Conservation (phyloP, 2,888 invertebrate genomes). For the Scotopteryx bipunctaria region DNA sequence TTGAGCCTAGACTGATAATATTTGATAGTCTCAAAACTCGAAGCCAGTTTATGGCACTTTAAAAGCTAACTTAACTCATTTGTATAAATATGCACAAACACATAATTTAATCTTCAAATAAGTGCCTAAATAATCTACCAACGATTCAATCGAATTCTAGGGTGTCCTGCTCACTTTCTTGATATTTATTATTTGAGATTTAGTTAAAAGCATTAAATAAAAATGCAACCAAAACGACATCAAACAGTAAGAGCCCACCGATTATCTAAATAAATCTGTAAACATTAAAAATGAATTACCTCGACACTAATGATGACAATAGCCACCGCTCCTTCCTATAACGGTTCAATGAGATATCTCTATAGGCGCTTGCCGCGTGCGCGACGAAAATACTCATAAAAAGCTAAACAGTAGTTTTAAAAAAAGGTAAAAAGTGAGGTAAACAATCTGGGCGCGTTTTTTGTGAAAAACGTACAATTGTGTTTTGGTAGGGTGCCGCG, state of each 20-base stretch:
- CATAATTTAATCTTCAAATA: not conserved
- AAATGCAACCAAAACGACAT: constrained; percentile 41
- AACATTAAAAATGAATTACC: constrained; percentile 77
- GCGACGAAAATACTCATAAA: constrained; percentile 75
- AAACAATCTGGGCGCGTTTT: constrained; percentile 78
- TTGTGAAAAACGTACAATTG: constrained; percentile 62
- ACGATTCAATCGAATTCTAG: not conserved
- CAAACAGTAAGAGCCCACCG: constrained; percentile 51
- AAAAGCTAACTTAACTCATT: no score
- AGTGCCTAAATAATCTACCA: no score
- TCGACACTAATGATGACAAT: constrained; percentile 66
- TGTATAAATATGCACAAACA: no score
- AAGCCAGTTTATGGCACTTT: no score
- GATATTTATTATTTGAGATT: not conserved
- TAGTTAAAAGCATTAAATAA: constrained; percentile 26
- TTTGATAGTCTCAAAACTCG: no score
- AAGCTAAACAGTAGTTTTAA: constrained; percentile 70
- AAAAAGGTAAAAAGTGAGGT: constrained; percentile 82
- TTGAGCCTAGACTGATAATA: no score
- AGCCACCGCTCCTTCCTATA: constrained; percentile 53
- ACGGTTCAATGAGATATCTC: constrained; percentile 70
- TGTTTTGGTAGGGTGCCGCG: constrained; percentile 68
- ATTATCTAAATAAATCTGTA: constrained; percentile 64
- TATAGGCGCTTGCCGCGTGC: constrained; percentile 73
- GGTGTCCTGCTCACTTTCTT: not conserved